phyloP scores from a whole-genome alignment of 2,113 vertebrate genomes.

The Lagopus leucura region DNA sequence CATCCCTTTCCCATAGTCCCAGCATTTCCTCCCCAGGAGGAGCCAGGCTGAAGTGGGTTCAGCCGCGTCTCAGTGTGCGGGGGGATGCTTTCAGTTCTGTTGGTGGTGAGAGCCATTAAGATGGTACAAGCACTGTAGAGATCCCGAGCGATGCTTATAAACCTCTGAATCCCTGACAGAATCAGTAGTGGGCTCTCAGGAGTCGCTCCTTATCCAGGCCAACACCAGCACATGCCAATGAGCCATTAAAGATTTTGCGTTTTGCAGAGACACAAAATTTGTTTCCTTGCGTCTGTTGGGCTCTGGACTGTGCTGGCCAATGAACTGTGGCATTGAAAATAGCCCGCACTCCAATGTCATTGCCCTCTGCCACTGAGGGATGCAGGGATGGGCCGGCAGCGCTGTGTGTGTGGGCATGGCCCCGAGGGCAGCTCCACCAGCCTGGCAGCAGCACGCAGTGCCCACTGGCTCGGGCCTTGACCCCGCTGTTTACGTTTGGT shows the following conservation, averaged over 20 bases:
- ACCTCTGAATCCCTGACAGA: slow-evolving; percentile 64
- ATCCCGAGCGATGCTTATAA: slow-evolving; percentile 58
- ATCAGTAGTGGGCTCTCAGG: slow-evolving; percentile 61
- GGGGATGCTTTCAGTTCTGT: neutral
- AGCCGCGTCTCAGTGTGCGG: neutral
- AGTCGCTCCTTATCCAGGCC: slow-evolving; percentile 52
- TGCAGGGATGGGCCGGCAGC: rapidly evolving
- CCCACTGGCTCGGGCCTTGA: neutral
- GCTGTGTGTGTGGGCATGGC: neutral
- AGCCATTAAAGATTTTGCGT: slow-evolving; percentile 58
- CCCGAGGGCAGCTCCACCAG: neutral
- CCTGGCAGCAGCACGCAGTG: neutral
- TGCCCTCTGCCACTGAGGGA: neutral
- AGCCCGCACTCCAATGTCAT: neutral
- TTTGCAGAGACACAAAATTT: slow-evolving; percentile 30
- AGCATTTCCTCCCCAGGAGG: neutral
- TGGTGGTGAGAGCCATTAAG: slow-evolving; percentile 15
- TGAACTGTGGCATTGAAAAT: neutral
- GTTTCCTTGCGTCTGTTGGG: neutral
- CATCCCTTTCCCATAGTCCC: rapidly evolving
- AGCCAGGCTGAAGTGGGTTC: neutral
- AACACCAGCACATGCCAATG: slow-evolving; percentile 54
- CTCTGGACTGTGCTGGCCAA: neutral
- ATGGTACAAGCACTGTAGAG: slow-evolving; percentile 45
- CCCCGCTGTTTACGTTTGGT: neutral